Base-by-base conservation (phyloP, 2,113 vertebrate species). In the Burhinus oedicnemus region DNA sequence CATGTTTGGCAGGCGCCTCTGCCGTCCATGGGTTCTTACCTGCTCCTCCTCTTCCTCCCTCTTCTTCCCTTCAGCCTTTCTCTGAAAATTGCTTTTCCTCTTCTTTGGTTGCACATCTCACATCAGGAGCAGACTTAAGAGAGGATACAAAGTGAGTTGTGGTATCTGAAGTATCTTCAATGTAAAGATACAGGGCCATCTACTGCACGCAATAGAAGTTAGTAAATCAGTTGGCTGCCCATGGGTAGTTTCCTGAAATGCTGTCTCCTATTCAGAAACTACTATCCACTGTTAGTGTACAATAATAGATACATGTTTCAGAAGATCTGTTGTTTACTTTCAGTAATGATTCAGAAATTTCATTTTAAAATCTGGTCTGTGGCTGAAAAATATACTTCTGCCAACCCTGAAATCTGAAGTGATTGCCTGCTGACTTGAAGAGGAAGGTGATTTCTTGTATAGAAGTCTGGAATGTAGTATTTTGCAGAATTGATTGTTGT, bases 61-160 rank as follows among this genome's bases (percentile, higher is more conserved):
- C 4, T 54, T 66, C 27, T 55, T 89, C n/a, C 45, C 34, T 83
- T 21, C 42, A 45, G 12, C 29, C 44, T 36, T 90, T 49, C 40
- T 69, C 6, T 68, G 36, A 49, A 0, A 64, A 42, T 54, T 12
- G 45, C 4, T 62, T 92, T 88, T 70, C 42, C 3, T 47, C 30
- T 25, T 71, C 38, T 82, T 66, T 82, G 22, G 20, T 36, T 83
- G 29, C 60, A 7, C 27, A 8, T 60, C 23, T 81, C 7, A 0
- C 4, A n/a, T 60, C 11, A 61, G 6, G 5, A n/a, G 12, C 54
- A 78, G 42, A 26, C 20, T 62, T 54, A 0, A 0, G 3, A 57
- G 57, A 51, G 19, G 19, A 51, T 55, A 21, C 38, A 60, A 34
- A 78, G 23, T 57, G 21, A 12, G 51, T 90, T 83, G 42, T 26